A percentile compares a stretch with the other conserved stretches of the same genome.
These are phyloP conservation scores for Sebastes cheni DNA, from an alignment of 2,797 vertebrate species.

Conservation along the genomic window DNA sequence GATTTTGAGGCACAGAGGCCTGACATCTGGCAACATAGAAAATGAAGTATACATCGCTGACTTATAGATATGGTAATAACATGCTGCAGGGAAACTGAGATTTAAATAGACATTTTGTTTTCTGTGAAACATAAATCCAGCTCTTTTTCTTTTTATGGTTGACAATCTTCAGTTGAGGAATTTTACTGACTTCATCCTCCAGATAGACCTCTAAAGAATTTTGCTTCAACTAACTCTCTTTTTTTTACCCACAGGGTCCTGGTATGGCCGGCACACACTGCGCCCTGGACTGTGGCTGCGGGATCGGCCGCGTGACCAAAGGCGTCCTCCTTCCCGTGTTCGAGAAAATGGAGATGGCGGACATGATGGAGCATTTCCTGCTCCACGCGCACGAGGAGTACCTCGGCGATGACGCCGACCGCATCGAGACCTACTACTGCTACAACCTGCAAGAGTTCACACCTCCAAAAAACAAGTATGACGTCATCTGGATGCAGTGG, in stretches of 20 bases:
- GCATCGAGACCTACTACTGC: constrained; percentile 91
- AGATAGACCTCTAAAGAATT: neutral
- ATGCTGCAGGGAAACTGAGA: constrained; percentile 16
- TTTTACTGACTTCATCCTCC: neutral
- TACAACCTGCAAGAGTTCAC: constrained; percentile 92
- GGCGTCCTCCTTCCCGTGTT: constrained; percentile 92
- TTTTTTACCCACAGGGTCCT: constrained; percentile 79
- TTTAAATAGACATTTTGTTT: constrained; percentile 6
- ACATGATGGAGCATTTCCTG: constrained; percentile 96
- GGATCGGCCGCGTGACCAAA: constrained; percentile 93
- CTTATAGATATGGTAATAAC: constrained; percentile 32
- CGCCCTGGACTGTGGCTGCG: constrained; percentile 92
- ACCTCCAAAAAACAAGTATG: constrained; percentile 85
- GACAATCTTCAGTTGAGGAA: neutral
- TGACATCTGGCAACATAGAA: constrained; percentile 54
- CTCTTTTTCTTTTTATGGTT: neutral
- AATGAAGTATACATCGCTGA: constrained; percentile 1
- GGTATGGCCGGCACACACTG: constrained; percentile 88
- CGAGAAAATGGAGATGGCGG: constrained; percentile 90
- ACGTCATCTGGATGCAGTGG: constrained; percentile 98
- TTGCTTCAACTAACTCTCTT: neutral
- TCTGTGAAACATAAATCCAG: constrained; percentile 1
- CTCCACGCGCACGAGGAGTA: constrained; percentile 91
- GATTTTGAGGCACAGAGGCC: constrained; percentile 25
- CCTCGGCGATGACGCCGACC: constrained; percentile 84